Evolutionary conservation across 2,888 invertebrate genomes (phyloP).

Genomic region (Alsophila aescularia): DNA sequence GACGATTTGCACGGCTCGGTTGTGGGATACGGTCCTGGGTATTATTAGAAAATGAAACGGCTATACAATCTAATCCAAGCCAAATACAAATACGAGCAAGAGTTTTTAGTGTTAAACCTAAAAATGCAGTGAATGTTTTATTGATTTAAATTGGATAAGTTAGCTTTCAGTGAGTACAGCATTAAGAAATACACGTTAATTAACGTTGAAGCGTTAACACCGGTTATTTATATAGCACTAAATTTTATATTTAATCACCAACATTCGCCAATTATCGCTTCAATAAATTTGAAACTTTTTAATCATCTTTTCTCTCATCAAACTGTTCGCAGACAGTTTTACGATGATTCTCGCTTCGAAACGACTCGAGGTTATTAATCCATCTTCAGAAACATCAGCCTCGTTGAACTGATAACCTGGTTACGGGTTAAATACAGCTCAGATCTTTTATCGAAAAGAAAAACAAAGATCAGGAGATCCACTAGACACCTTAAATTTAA

Average conservation of each 20-base stretch:
- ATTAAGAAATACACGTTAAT: background rate
- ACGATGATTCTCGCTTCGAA: conserved; percentile 12
- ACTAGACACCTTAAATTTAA: background rate
- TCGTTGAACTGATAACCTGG: conserved; percentile 56
- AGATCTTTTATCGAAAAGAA: conserved; percentile 37
- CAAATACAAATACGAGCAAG: background rate
- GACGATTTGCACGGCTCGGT: conserved; percentile 15
- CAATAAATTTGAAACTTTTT: conserved; percentile 25
- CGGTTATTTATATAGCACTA: conserved; percentile 1
- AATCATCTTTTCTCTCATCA: conserved; percentile 26
- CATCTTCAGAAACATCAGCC: conserved; percentile 27
- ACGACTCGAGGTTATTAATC: conserved; percentile 26
- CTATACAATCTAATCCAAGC: background rate
- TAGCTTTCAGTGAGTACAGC: too few species aligned
- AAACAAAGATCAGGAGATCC: conserved; percentile 4
- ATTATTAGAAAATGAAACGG: conserved; percentile 16
- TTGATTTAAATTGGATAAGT: background rate
- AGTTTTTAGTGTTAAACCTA: background rate
- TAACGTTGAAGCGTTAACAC: background rate
- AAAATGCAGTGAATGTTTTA: background rate
- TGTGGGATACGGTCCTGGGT: conserved; percentile 7
- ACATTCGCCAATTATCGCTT: conserved; percentile 26
- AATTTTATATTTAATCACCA: conserved; percentile 14
- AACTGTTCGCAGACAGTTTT: conserved; percentile 23
- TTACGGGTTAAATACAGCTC: conserved; percentile 48